These are phyloP conservation scores for Dasyprocta punctata DNA, from an alignment of 2,113 vertebrate genomes.

Conservation along the genomic window DNA sequence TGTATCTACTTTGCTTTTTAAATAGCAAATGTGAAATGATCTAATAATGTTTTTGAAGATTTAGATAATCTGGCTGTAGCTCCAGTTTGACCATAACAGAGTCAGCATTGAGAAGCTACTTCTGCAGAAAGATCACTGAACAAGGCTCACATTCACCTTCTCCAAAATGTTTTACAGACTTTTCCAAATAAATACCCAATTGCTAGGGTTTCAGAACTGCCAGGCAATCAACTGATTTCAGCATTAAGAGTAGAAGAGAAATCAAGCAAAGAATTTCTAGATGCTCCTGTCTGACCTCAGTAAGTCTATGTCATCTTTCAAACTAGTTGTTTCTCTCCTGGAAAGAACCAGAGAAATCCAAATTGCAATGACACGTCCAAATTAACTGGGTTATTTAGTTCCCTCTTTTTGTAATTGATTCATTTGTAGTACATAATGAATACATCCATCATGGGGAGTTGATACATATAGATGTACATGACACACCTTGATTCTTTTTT, in stretches of 20 bases:
- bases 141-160: background rate
- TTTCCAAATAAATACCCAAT: background rate
- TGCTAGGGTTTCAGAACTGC: background rate
- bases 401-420: background rate
- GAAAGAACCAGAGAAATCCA: background rate
- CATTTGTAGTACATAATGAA: background rate
- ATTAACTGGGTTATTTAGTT: background rate
- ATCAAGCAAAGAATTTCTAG: background rate
- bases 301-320: background rate
- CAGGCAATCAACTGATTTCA: background rate
- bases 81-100: background rate
- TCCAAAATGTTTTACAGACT: constrained; percentile 35
- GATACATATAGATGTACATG: background rate
- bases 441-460: background rate
- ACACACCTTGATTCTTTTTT: background rate
- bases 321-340: constrained; percentile 8
- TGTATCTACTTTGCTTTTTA: background rate
- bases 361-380: background rate
- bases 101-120: background rate
- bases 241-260: background rate
- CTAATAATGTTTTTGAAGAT: constrained; percentile 17
- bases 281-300: background rate
- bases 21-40: constrained; percentile 34
- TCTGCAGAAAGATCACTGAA: background rate
- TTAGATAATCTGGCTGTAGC: background rate